Evolutionary conservation across 2,797 vertebrate genomes (phyloP).

Genomic region (Sebastes iracundus): DNA sequence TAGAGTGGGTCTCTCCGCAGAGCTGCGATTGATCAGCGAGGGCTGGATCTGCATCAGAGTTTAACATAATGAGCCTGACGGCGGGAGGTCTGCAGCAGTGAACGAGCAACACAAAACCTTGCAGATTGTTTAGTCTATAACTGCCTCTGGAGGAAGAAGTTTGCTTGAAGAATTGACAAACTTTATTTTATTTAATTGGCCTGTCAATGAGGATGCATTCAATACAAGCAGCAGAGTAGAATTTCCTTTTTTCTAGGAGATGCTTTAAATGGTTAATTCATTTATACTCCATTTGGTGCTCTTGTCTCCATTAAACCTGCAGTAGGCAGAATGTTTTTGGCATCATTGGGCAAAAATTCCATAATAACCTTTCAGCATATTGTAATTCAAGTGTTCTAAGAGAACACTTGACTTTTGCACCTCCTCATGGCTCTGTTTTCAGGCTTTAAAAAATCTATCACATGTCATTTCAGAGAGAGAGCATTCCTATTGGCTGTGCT

Average conservation of each 20-base stretch:
- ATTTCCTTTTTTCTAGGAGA: conserved; percentile 4
- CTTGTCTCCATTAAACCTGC: conserved; percentile 1
- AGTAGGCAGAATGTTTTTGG: neutral
- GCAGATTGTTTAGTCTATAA: conserved; percentile 16
- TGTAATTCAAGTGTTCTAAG: too few species aligned
- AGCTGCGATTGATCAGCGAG: conserved; percentile 45
- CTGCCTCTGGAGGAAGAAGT: conserved; percentile 8
- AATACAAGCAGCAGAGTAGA: neutral
- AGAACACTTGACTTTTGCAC: too few species aligned
- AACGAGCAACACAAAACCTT: conserved; percentile 4
- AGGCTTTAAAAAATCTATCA: too few species aligned
- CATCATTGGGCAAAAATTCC: too few species aligned
- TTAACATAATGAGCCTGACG: conserved; percentile 44
- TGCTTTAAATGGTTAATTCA: conserved; percentile 26
- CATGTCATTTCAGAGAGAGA: too few species aligned
- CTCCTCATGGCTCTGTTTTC: too few species aligned
- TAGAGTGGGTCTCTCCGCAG: conserved; percentile 45
- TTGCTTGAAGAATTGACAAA: conserved; percentile 13
- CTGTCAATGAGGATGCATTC: conserved; percentile 17
- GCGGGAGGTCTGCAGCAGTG: conserved; percentile 2
- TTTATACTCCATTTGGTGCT: conserved; percentile 13
- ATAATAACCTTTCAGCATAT: too few species aligned
- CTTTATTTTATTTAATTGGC: conserved; percentile 27
- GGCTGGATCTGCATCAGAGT: conserved; percentile 41
- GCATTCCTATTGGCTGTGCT: too few species aligned